Evolutionary conservation across 1,140 invertebrate species (phyloP).

Genomic region (Pseudoatta argentina): DNA sequence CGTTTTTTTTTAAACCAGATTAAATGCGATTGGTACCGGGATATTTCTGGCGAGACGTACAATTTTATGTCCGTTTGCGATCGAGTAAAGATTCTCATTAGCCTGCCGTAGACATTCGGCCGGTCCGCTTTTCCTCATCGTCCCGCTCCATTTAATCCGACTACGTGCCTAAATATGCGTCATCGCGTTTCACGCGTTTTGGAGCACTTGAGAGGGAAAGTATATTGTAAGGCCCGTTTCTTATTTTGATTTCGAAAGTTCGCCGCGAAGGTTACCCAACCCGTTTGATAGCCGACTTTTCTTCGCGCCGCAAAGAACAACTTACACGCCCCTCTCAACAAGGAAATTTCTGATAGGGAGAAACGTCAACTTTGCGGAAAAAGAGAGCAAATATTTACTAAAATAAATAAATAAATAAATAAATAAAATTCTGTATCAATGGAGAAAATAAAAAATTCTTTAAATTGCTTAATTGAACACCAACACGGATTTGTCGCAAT

Average conservation of each 20-base stretch:
- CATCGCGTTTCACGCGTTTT: conserved; percentile 47
- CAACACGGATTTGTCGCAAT: background rate
- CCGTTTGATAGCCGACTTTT: conserved; percentile 39
- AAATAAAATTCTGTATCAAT: too few relatives aligned
- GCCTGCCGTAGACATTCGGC: too few relatives aligned
- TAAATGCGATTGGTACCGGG: background rate
- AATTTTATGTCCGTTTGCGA: background rate
- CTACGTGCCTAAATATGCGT: conserved; percentile 53
- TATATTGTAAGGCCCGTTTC: conserved; percentile 43
- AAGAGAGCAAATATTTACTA: background rate
- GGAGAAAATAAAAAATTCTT: background rate
- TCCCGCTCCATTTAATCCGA: conserved; percentile 38
- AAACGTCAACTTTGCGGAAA: background rate
- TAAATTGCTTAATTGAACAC: background rate
- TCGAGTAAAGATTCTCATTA: background rate
- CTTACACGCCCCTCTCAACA: background rate
- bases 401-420: background rate
- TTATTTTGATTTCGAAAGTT: conserved; percentile 61
- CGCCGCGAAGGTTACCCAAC: conserved; percentile 48
- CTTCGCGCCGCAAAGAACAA: background rate
- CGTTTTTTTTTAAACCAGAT: background rate
- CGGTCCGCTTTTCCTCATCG: conserved; percentile 17
- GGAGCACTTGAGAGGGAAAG: conserved; percentile 53
- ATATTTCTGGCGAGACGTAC: conserved; percentile 1
- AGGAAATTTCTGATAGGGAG: background rate